Percentiles rank a stretch among this genome's conserved stretches.
Evolutionary conservation across 2,888 invertebrate species (phyloP).

Genomic region (Orthonevra nobilis): DNA sequence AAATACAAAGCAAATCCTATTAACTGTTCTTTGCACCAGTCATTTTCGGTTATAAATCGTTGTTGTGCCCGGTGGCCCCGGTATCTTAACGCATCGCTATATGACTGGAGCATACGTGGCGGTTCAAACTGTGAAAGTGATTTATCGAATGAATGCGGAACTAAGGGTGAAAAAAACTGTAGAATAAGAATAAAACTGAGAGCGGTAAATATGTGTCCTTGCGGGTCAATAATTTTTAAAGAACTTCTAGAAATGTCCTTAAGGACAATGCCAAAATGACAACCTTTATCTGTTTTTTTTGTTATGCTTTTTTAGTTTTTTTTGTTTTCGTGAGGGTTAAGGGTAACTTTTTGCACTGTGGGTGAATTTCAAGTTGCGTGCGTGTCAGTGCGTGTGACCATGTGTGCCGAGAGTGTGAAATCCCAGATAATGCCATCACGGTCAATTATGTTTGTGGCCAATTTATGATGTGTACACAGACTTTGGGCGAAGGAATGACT

Average conservation of each 20-base stretch:
- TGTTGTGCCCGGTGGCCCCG: constrained; percentile 24
- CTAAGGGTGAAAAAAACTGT: not conserved
- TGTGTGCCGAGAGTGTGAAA: constrained; percentile 42
- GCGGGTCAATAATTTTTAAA: constrained; percentile 38
- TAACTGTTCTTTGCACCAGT: constrained; percentile 33
- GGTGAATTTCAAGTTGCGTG: constrained; percentile 12
- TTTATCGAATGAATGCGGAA: constrained; percentile 32
- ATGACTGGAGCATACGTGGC: constrained; percentile 38
- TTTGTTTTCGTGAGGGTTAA: too few species aligned
- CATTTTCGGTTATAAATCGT: constrained; percentile 50
- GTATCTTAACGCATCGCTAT: constrained; percentile 55
- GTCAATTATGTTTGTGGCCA: constrained; percentile 58
- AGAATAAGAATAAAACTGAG: not conserved
- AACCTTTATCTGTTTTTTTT: not conserved
- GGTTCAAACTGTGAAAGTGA: constrained; percentile 54
- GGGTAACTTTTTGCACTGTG: not conserved
- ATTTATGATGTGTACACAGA: constrained; percentile 49
- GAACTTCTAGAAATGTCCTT: constrained; percentile 13
- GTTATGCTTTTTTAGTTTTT: too few species aligned
- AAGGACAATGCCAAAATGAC: not conserved
- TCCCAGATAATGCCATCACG: constrained; percentile 51
- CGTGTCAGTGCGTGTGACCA: constrained; percentile 45
- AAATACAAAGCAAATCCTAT: constrained; percentile 33
- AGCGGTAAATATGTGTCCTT: constrained; percentile 9
- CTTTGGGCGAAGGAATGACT: not conserved